Percentiles rank a stretch among this genome's conserved stretches.
Evolutionary conservation across 2,113 vertebrate genomes (phyloP).

Genomic region (Enhydra lutris): DNA sequence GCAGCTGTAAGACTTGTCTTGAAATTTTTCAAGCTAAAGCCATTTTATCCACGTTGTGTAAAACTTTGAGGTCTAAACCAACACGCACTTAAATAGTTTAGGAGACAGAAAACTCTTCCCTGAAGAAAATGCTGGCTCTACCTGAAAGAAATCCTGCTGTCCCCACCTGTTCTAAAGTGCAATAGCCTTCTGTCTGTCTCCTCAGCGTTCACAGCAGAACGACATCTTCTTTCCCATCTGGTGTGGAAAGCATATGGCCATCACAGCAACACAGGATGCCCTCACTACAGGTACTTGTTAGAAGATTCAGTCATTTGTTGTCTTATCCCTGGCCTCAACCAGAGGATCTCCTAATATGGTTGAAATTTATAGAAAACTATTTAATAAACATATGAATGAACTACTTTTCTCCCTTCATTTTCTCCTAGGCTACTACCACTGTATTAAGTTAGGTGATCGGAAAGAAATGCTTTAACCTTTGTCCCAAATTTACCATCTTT

Average conservation of each 20-base stretch:
- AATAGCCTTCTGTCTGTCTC: slow-evolving; percentile 69
- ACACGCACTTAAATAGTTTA: slow-evolving; percentile 1
- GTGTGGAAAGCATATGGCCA: slow-evolving; percentile 60
- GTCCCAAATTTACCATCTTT: neutral
- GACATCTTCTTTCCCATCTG: slow-evolving; percentile 64
- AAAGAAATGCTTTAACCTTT: neutral
- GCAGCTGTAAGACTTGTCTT: neutral
- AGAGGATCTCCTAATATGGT: neutral
- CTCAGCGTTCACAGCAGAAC: slow-evolving; percentile 12
- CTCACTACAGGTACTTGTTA: slow-evolving; percentile 61
- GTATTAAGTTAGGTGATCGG: neutral
- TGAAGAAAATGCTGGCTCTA: slow-evolving; percentile 63
- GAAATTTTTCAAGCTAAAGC: neutral
- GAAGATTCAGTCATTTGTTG: slow-evolving; percentile 35
- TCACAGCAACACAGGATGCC: slow-evolving; percentile 45
- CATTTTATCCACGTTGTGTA: neutral
- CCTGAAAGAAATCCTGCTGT: slow-evolving; percentile 65
- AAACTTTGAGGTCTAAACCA: slow-evolving; percentile 37
- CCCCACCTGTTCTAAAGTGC: slow-evolving; percentile 62
- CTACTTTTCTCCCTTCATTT: neutral
- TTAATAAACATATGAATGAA: neutral
- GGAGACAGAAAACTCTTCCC: slow-evolving; percentile 55
- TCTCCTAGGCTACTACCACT: neutral
- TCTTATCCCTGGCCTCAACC: neutral
- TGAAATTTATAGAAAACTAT: neutral